Conservation (phyloP, 2,888 invertebrate species). For the Callyntrura sp. region DNA sequence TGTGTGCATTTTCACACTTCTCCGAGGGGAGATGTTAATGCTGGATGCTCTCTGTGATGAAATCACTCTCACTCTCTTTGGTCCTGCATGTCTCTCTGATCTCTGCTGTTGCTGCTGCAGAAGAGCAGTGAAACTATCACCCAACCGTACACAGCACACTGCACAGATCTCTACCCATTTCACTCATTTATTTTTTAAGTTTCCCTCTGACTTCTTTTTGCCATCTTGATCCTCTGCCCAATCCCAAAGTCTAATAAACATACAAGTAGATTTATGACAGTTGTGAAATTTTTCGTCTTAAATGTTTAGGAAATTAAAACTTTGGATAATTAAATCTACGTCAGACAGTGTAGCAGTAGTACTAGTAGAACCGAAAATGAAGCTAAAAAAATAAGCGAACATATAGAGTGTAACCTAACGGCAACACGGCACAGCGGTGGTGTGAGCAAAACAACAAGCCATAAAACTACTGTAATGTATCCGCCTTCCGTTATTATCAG, state of each 20-base stretch:
- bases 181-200: neutral
- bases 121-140: neutral
- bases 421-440: neutral
- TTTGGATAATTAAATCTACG: constrained; percentile 80
- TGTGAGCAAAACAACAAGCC: constrained; percentile 27
- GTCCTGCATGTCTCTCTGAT: constrained; percentile 12
- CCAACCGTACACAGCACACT: neutral
- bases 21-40: constrained; percentile 35
- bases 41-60: neutral
- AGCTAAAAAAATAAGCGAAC: neutral
- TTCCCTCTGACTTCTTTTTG: constrained; percentile 3
- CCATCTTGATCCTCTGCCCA: constrained; percentile 35
- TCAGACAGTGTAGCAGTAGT: constrained; percentile 40
- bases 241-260: constrained; percentile 44
- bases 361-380: neutral
- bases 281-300: constrained; percentile 77
- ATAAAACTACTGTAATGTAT: constrained; percentile 77
- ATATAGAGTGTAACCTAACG: constrained; percentile 54
- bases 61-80: constrained; percentile 14
- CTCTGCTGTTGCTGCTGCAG: neutral
- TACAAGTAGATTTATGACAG: constrained; percentile 75
- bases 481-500: constrained; percentile 74
- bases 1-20: neutral
- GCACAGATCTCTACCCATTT: neutral
- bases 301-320: constrained; percentile 79